Evolutionary conservation across 2,113 vertebrate genomes (phyloP).

Genomic region (Psilopogon haemacephalus): DNA sequence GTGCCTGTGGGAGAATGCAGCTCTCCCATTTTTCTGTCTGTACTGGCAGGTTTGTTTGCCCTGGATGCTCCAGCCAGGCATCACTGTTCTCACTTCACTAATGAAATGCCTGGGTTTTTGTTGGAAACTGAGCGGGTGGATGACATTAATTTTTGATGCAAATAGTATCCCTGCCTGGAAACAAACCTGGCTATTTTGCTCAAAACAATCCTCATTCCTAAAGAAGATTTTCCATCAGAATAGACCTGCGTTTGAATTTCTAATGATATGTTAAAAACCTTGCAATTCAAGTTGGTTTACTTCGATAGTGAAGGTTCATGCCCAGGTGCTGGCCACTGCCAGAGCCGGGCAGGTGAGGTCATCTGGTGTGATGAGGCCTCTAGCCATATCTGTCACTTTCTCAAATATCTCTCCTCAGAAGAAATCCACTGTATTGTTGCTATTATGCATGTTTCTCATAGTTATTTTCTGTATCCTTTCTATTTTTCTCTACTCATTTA

Average conservation of each 20-base stretch:
- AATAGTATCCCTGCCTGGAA: conserved; percentile 35
- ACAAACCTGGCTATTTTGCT: conserved; percentile 31
- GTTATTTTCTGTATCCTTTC: not conserved
- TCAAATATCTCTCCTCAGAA: not conserved
- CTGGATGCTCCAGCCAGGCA: not conserved
- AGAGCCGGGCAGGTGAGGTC: not conserved
- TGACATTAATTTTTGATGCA: conserved; percentile 43
- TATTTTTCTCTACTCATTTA: not conserved
- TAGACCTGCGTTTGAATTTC: not conserved
- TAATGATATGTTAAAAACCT: conserved; percentile 48
- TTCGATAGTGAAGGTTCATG: not conserved
- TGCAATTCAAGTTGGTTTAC: conserved; percentile 23
- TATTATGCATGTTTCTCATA: not conserved
- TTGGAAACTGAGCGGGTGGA: conserved; percentile 29
- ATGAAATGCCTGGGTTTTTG: not conserved
- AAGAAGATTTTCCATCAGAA: conserved; percentile 42
- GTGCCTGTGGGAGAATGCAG: accelerated
- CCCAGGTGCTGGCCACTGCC: not conserved
- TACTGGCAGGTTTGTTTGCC: not conserved
- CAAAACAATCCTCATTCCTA: conserved; percentile 30
- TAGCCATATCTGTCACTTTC: accelerated
- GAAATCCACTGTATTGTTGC: not conserved
- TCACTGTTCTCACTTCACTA: not conserved
- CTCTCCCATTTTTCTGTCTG: not conserved
- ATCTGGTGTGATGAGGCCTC: accelerated